Conservation (phyloP, 2,797 vertebrate species). For the Oreochromis mossambicus region DNA sequence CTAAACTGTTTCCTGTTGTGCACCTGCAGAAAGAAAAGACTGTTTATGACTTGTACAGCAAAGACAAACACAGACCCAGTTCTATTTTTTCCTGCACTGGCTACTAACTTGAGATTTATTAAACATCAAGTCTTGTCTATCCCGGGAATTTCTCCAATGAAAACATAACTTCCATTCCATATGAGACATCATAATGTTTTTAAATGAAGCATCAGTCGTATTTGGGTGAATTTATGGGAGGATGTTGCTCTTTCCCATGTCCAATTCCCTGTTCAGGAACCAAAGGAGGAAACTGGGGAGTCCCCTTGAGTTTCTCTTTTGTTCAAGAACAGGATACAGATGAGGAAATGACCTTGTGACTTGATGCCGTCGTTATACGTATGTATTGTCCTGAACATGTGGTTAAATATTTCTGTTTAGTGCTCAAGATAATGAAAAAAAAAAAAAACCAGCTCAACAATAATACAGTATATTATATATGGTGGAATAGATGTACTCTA, state of each 20-base stretch:
- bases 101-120: not conserved
- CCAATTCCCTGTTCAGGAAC: constrained; percentile 35
- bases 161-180: not conserved
- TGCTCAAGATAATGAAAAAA: constrained; percentile 9
- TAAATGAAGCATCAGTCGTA: not conserved
- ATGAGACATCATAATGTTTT: not conserved
- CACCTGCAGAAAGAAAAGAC: constrained; percentile 54
- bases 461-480: not conserved
- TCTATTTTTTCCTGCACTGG: not conserved
- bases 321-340: constrained; percentile 68
- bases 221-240: not conserved
- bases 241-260: constrained; percentile 6
- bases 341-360: constrained; percentile 61
- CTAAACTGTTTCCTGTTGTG: constrained; percentile 44
- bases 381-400: constrained; percentile 57
- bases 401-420: constrained; percentile 8
- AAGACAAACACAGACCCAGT: not conserved
- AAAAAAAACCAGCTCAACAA: constrained; percentile 22
- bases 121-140: not conserved
- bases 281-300: constrained; percentile 45
- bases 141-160: not conserved
- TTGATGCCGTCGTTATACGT: not conserved
- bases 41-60: not conserved
- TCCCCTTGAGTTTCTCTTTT: constrained; percentile 46
- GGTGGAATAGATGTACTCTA: not conserved